Conservation (phyloP, 2,113 vertebrate species). For the Takifugu bimaculatus region DNA sequence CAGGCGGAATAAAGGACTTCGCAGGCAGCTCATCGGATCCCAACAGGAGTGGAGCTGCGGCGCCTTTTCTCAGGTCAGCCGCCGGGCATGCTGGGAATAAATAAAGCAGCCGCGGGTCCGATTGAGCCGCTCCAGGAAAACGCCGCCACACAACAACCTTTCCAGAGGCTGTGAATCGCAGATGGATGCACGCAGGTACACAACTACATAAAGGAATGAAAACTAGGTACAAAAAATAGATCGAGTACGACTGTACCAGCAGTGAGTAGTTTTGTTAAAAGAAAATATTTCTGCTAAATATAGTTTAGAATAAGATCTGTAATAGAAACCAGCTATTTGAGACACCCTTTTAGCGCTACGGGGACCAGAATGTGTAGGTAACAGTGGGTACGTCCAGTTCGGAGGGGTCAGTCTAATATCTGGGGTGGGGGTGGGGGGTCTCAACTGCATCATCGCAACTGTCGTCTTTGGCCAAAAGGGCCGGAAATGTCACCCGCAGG, state of each 20-base stretch:
- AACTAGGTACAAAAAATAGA: constrained; percentile 83
- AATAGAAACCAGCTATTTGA: constrained; percentile 99
- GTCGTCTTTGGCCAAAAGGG: constrained; percentile 8
- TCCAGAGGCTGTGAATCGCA: constrained; percentile 78
- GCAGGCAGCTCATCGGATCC: constrained; percentile 52
- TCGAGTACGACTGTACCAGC: constrained; percentile 97
- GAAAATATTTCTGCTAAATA: constrained; percentile 83
- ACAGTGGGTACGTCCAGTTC: constrained; percentile 58
- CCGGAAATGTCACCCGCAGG: constrained; percentile 79
- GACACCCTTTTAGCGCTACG: constrained; percentile 75
- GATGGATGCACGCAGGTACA: constrained; percentile 61
- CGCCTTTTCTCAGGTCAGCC: constrained; percentile 10
- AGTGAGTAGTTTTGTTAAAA: constrained; percentile 91
- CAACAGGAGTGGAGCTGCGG: background rate
- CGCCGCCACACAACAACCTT: constrained; percentile 70
- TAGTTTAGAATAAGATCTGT: constrained; percentile 85
- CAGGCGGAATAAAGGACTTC: constrained; percentile 67
- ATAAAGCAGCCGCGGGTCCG: constrained; percentile 57
- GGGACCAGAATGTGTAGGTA: constrained; percentile 37
- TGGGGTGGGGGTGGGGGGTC: constrained; percentile 20
- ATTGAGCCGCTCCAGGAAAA: constrained; percentile 50
- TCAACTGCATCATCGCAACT: constrained; percentile 35
- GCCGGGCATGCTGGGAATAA: constrained; percentile 45
- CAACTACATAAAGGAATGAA: constrained; percentile 70
- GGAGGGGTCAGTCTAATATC: constrained; percentile 26